These are phyloP conservation scores for Drosophila pseudoobscura DNA, from an alignment of 1,140 invertebrate species.

Conservation along the genomic window DNA sequence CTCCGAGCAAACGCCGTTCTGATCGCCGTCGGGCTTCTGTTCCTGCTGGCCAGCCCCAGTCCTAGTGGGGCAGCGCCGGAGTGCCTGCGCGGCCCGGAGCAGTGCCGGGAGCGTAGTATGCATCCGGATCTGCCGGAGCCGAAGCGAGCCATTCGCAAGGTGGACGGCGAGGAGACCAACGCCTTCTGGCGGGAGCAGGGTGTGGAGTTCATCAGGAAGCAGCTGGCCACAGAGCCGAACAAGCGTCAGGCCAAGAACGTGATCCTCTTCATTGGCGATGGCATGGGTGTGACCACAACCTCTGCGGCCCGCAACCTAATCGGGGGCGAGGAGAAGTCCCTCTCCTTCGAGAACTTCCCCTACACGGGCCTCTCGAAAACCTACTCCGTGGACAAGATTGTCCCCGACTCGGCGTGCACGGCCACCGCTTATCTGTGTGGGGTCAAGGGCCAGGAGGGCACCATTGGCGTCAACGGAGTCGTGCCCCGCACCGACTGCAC, in stretches of 20 bases:
- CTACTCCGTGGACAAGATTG: slow-evolving; percentile 91
- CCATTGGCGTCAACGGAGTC: slow-evolving; percentile 88
- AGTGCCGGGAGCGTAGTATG: slow-evolving; percentile 63
- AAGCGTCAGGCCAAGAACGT: slow-evolving; percentile 87
- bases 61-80: slow-evolving; percentile 49
- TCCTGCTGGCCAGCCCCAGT: slow-evolving; percentile 26
- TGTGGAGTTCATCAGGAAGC: slow-evolving; percentile 51
- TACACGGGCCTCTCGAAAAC: slow-evolving; percentile 91
- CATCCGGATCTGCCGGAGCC: slow-evolving; percentile 61
- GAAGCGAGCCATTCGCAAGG: neutral
- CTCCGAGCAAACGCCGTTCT: slow-evolving; percentile 38
- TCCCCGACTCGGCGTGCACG: slow-evolving; percentile 91
- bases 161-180: slow-evolving; percentile 65
- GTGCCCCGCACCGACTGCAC: slow-evolving; percentile 86
- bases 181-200: slow-evolving; percentile 77
- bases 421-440: slow-evolving; percentile 91
- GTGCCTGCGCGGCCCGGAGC: slow-evolving; percentile 47
- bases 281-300: slow-evolving; percentile 91
- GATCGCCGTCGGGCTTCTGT: slow-evolving; percentile 33
- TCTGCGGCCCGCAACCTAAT: slow-evolving; percentile 87
- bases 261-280: slow-evolving; percentile 91
- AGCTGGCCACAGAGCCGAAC: slow-evolving; percentile 71
- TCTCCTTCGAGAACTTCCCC: slow-evolving; percentile 91
- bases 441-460: slow-evolving; percentile 91
- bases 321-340: slow-evolving; percentile 87